A percentile compares a stretch with the other conserved stretches of the same genome.
Evolutionary conservation across 2,888 invertebrate genomes (phyloP).

Genomic region (Heliconius ismenius): DNA sequence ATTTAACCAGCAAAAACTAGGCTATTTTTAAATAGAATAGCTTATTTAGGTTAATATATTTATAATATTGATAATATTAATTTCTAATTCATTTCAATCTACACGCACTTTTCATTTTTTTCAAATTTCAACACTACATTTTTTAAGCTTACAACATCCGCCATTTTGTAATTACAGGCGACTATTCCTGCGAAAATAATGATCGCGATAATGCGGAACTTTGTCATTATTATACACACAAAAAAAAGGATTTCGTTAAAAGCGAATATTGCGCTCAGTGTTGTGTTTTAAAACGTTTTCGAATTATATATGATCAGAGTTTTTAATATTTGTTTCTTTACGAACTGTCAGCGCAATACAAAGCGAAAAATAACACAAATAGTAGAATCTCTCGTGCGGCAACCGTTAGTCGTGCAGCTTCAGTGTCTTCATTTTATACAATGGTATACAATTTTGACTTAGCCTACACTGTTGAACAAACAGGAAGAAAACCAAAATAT

Average conservation of each 20-base stretch:
- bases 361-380: constrained; percentile 21
- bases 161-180: constrained; percentile 35
- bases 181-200: constrained; percentile 39
- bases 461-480: neutral
- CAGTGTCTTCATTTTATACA: constrained; percentile 4
- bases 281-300: constrained; percentile 7
- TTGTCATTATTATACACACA: constrained; percentile 36
- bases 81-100: constrained; percentile 1
- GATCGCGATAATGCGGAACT: constrained; percentile 37
- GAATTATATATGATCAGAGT: constrained; percentile 17
- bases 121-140: neutral
- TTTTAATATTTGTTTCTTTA: constrained; percentile 21
- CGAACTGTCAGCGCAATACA: constrained; percentile 10
- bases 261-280: constrained; percentile 6
- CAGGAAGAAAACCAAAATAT: neutral
- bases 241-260: constrained; percentile 28
- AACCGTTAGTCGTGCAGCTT: neutral
- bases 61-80: neutral
- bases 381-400: constrained; percentile 7
- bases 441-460: neutral
- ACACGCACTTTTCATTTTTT: neutral
- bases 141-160: neutral
- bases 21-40: too few species aligned
- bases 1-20: too few species aligned
- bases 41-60: too few species aligned